These are phyloP conservation scores for Clarias fuscus DNA, from an alignment of 2,797 vertebrate species.

Conservation along the genomic window DNA sequence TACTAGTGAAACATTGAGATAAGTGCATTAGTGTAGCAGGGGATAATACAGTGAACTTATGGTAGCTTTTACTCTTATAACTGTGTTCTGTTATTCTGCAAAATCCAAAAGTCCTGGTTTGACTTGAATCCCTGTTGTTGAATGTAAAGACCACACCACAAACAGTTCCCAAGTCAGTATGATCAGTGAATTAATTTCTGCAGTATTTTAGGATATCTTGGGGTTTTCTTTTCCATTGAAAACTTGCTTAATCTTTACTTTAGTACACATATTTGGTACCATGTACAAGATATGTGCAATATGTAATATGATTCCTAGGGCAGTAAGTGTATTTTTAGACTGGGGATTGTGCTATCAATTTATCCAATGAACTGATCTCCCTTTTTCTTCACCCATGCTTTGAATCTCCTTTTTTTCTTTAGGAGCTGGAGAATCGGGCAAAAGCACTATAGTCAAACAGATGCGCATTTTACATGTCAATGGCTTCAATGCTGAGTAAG, in stretches of 20 bases:
- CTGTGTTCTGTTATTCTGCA: too few species aligned
- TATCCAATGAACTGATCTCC: not conserved
- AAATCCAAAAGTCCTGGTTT: too few species aligned
- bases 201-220: not conserved
- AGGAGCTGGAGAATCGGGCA: constrained; percentile 98
- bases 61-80: too few species aligned
- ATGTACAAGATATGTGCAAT: not conserved
- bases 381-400: constrained; percentile 17
- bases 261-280: constrained; percentile 2
- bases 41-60: too few species aligned
- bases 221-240: not conserved
- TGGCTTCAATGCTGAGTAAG: constrained; percentile 99
- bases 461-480: constrained; percentile 99
- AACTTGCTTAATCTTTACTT: not conserved
- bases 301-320: not conserved
- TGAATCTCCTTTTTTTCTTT: constrained; percentile 69
- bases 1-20: too few species aligned
- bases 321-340: not conserved
- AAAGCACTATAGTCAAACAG: constrained; percentile 99
- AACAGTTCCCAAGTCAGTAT: not conserved
- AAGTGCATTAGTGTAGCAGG: too few species aligned
- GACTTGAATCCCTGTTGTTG: too few species aligned
- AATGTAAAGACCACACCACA: not conserved
- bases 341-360: not conserved
- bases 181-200: not conserved